A percentile compares a stretch with the other conserved stretches of the same genome.
phyloP scores from a whole-genome alignment of 2,888 invertebrate genomes.

The Chrysodeixis includens region DNA sequence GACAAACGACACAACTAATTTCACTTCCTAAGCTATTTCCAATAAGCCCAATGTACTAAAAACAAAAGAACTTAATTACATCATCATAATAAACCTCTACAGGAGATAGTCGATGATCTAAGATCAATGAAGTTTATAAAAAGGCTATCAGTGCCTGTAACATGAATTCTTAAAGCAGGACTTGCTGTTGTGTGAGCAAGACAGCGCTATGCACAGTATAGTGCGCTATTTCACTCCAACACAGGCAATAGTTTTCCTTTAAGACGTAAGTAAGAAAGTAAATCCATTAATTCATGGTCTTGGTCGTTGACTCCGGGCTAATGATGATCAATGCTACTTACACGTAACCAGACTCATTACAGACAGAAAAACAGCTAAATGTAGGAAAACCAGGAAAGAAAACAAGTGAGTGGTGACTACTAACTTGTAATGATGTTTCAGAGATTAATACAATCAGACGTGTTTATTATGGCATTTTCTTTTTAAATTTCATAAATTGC shows the following conservation, averaged over 20 bases:
- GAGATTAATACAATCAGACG: not conserved
- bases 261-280: too few species aligned
- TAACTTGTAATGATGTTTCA: not conserved
- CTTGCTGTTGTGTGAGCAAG: too few species aligned
- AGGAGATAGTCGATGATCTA: not conserved
- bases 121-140: not conserved
- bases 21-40: not conserved
- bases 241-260: too few species aligned
- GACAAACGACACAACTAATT: not conserved
- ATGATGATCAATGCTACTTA: not conserved
- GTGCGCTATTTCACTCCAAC: too few species aligned
- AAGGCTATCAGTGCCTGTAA: not conserved
- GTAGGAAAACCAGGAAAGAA: constrained; percentile 4
- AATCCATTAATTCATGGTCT: constrained; percentile 2
- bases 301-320: constrained; percentile 1
- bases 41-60: not conserved
- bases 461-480: too few species aligned
- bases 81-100: not conserved
- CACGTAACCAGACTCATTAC: not conserved
- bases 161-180: too few species aligned
- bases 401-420: not conserved
- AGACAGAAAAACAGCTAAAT: not conserved
- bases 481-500: too few species aligned
- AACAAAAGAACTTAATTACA: not conserved
- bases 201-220: too few species aligned